Conservation (phyloP, 2,113 vertebrate genomes). For the Brachypodius melanocephalos region DNA sequence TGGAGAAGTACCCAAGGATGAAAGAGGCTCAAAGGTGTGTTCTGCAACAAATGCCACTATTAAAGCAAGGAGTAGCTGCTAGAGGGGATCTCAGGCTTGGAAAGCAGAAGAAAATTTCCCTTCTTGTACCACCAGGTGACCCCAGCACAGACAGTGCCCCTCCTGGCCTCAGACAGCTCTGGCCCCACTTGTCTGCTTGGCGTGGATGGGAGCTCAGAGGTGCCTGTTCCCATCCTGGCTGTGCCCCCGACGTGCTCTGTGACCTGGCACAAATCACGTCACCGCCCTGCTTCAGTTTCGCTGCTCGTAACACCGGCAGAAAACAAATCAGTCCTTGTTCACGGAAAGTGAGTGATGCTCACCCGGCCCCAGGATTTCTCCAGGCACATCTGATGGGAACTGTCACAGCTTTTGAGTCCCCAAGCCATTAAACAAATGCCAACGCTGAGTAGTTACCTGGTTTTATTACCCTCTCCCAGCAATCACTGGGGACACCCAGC, state of each 20-base stretch:
- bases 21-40: not conserved
- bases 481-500: not conserved
- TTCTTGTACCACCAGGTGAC: not conserved
- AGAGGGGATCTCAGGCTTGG: not conserved
- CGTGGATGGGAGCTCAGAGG: not conserved
- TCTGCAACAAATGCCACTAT: not conserved
- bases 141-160: not conserved
- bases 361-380: not conserved
- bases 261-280: conserved; percentile 23
- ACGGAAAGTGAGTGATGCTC: not conserved
- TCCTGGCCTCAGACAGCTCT: not conserved
- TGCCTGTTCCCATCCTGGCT: not conserved
- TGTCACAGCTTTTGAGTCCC: not conserved
- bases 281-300: not conserved
- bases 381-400: conserved; percentile 1
- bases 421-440: not conserved
- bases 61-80: not conserved
- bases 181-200: not conserved
- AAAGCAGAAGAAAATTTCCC: not conserved
- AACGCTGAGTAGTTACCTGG: fast-evolving
- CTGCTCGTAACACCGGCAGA: not conserved
- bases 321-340: conserved; percentile 32
- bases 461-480: not conserved
- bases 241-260: not conserved
- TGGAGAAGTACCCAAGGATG: not conserved